Percentiles rank a stretch among this genome's conserved stretches.
phyloP scores from a whole-genome alignment of 2,888 invertebrate genomes.

The Melanargia galathea region DNA sequence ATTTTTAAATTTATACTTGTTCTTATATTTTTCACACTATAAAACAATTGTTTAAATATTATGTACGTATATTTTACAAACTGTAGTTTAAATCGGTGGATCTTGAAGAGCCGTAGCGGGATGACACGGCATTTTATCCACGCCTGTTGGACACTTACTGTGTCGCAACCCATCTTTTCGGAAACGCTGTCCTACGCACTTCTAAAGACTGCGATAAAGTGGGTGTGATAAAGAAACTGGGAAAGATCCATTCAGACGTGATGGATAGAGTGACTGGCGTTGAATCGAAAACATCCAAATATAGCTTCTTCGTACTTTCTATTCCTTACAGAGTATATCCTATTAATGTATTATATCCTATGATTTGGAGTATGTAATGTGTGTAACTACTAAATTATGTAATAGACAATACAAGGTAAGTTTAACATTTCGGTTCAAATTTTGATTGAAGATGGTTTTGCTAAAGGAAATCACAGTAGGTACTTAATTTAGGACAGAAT shows the following conservation, averaged over 20 bases:
- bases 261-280: background rate
- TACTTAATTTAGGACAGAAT: too few relatives aligned
- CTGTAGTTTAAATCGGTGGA: background rate
- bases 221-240: background rate
- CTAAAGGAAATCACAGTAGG: too few relatives aligned
- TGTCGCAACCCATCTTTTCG: background rate
- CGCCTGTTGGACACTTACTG: background rate
- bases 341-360: background rate
- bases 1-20: too few relatives aligned
- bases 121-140: background rate
- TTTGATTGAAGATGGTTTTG: too few relatives aligned
- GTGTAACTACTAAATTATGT: too few relatives aligned
- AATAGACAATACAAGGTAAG: too few relatives aligned
- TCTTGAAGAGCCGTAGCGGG: background rate
- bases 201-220: background rate
- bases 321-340: background rate
- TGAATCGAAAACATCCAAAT: conserved; percentile 1
- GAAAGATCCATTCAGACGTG: background rate
- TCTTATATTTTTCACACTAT: too few relatives aligned
- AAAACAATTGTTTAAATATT: too few relatives aligned
- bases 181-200: background rate
- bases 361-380: too few relatives aligned
- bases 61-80: too few relatives aligned
- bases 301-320: background rate
- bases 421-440: too few relatives aligned